Conservation (phyloP, 2,113 vertebrate species). For the Laticauda colubrina region DNA sequence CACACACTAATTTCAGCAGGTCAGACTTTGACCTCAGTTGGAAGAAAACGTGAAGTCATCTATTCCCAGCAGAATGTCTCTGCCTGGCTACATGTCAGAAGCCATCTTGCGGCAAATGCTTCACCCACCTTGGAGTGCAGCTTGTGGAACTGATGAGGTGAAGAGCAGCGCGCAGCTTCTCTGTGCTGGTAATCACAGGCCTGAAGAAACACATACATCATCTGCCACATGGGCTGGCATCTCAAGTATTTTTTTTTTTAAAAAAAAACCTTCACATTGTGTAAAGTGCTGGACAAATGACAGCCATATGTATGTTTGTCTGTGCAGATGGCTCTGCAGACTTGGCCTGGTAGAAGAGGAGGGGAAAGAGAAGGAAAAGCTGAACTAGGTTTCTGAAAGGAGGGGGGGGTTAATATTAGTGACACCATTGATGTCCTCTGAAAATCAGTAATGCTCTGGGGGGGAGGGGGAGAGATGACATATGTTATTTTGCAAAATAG, state of each 20-base stretch:
- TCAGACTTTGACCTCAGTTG: constrained; percentile 87
- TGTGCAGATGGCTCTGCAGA: constrained; percentile 88
- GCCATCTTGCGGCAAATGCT: constrained; percentile 93
- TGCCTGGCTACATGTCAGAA: constrained; percentile 90
- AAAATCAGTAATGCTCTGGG: constrained; percentile 79
- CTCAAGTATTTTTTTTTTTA: constrained; percentile 73
- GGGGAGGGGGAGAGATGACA: constrained; percentile 92
- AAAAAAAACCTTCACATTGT: constrained; percentile 95
- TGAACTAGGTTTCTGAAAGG: constrained; percentile 85
- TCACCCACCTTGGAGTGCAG: constrained; percentile 92
- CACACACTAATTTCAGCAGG: constrained; percentile 85
- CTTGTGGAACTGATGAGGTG: constrained; percentile 99
- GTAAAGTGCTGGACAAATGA: constrained; percentile 99
- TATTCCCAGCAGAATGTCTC: constrained; percentile 84
- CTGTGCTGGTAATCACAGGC: constrained; percentile 98
- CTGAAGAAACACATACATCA: constrained; percentile 99
- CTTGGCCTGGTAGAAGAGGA: constrained; percentile 66
- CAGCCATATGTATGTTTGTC: constrained; percentile 92
- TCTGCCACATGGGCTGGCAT: constrained; percentile 95
- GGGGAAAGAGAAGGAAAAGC: constrained; percentile 73
- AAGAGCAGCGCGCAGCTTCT: constrained; percentile 91
- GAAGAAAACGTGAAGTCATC: constrained; percentile 85
- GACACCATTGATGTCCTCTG: constrained; percentile 90
- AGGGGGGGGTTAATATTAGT: constrained; percentile 88
- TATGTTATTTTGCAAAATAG: constrained; percentile 95